Conservation (phyloP, 2,113 vertebrate genomes). For the Pterophyllum scalare region DNA sequence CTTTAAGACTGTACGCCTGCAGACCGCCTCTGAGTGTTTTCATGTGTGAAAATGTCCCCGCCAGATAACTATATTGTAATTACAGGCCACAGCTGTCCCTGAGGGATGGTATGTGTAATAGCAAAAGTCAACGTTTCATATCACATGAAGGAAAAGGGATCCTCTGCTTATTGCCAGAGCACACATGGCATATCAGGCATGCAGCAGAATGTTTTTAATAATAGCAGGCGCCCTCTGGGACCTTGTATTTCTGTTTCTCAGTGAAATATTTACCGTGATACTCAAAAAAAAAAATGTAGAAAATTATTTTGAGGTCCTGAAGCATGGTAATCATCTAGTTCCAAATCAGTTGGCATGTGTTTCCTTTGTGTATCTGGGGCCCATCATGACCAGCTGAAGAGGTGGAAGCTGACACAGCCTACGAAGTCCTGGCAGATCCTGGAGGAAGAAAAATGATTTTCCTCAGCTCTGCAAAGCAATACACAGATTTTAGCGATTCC, state of each 20-base stretch:
- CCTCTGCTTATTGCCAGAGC: constrained; percentile 8
- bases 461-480: not conserved
- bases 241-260: constrained; percentile 27
- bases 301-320: not conserved
- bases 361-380: not conserved
- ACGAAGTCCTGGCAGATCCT: not conserved
- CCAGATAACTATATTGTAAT: not conserved
- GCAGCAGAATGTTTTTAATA: constrained; percentile 20
- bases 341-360: not conserved
- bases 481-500: not conserved
- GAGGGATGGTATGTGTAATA: not conserved
- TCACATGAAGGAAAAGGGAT: constrained; percentile 7
- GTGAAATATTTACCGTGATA: constrained; percentile 7
- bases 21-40: not conserved
- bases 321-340: not conserved
- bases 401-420: not conserved
- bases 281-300: not conserved
- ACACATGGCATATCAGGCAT: constrained; percentile 2
- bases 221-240: not conserved
- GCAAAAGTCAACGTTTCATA: not conserved
- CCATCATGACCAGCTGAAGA: not conserved
- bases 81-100: constrained; percentile 14
- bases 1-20: not conserved
- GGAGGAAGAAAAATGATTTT: not conserved
- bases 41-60: not conserved